These are phyloP conservation scores for Enteromius afrohamiltoni DNA, from an alignment of 2,797 vertebrate species.

Conservation along the genomic window DNA sequence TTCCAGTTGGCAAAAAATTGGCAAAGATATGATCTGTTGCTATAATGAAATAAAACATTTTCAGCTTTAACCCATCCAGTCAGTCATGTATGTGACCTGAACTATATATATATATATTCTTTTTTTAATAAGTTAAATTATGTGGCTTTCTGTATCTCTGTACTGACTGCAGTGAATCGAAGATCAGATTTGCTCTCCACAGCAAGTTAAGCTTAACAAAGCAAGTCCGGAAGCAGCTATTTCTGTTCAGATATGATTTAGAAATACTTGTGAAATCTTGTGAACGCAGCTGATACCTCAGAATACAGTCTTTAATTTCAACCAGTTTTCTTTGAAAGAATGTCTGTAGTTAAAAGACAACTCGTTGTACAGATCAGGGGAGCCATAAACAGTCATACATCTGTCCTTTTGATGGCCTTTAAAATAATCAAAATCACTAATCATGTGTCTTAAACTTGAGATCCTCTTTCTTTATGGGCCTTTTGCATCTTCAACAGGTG, in stretches of 20 bases:
- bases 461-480: not conserved
- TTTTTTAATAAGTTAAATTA: not conserved
- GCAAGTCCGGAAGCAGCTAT: not conserved
- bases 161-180: not conserved
- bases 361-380: not conserved
- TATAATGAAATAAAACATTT: not conserved
- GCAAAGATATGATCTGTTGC: constrained; percentile 9
- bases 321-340: not conserved
- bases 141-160: not conserved
- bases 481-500: not conserved
- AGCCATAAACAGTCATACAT: not conserved
- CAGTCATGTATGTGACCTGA: not conserved
- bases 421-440: not conserved
- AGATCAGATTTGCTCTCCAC: not conserved
- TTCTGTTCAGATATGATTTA: not conserved
- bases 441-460: not conserved
- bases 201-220: not conserved
- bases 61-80: not conserved
- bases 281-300: not conserved
- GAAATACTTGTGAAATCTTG: not conserved
- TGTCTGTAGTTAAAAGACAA: not conserved
- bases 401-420: constrained; percentile 4
- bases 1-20: constrained; percentile 9
- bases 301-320: constrained; percentile 1
- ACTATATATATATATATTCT: not conserved